Percentiles rank a stretch among this genome's conserved stretches.
Evolutionary conservation across 2,888 invertebrate genomes (phyloP).

Genomic region (Biston betularia): DNA sequence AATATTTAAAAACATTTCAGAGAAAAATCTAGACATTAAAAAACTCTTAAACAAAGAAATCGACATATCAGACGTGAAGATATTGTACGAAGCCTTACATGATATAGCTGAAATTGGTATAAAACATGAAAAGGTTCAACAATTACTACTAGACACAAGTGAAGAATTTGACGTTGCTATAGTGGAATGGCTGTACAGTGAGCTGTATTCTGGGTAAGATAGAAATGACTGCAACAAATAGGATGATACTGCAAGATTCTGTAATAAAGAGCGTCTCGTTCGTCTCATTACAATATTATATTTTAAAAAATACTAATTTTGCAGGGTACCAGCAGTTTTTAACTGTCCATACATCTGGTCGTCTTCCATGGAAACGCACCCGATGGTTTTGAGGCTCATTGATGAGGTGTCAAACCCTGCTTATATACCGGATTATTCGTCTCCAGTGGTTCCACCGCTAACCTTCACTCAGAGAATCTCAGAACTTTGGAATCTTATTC

Average conservation of each 20-base stretch:
- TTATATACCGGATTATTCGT: slow-evolving; percentile 52
- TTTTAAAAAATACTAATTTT: slow-evolving; percentile 10
- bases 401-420: slow-evolving; percentile 60
- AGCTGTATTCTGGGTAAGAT: slow-evolving; percentile 59
- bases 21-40: slow-evolving; percentile 13
- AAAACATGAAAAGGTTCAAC: slow-evolving; percentile 46
- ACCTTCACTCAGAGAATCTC: slow-evolving; percentile 48
- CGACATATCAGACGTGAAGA: neutral
- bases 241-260: no score
- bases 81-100: slow-evolving; percentile 38
- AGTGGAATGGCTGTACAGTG: slow-evolving; percentile 57
- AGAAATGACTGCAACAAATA: neutral
- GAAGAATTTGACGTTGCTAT: slow-evolving; percentile 59
- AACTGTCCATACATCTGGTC: slow-evolving; percentile 61
- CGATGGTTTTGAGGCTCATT: slow-evolving; percentile 53
- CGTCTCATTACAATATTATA: no score
- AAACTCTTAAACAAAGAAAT: slow-evolving; percentile 17
- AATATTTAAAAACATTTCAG: slow-evolving; percentile 19
- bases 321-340: slow-evolving; percentile 56
- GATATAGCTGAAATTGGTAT: slow-evolving; percentile 32
- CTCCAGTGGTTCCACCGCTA: slow-evolving; percentile 49
- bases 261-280: no score
- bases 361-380: slow-evolving; percentile 61
- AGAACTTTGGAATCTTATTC: slow-evolving; percentile 51
- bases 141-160: slow-evolving; percentile 52